Conservation (phyloP, 2,113 vertebrate species). For the Sinocyclocheilus grahami region DNA sequence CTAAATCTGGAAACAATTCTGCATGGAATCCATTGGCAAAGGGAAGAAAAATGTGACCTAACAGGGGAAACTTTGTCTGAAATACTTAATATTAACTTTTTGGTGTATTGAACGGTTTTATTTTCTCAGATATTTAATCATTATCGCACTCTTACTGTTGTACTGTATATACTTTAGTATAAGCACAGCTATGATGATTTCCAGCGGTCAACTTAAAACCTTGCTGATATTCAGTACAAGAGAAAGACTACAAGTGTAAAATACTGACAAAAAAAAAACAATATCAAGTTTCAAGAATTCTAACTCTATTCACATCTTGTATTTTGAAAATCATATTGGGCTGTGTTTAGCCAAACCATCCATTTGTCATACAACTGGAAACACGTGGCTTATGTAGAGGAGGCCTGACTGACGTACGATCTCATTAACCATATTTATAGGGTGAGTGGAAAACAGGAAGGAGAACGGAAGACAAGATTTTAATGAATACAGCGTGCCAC, state of each 20-base stretch:
- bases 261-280: not conserved
- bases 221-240: not conserved
- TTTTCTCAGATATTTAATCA: not conserved
- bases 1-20: too few relatives aligned
- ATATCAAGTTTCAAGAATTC: not conserved
- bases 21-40: too few relatives aligned
- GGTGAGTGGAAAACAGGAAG: conserved; percentile 58
- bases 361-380: not conserved
- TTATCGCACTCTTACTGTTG: not conserved
- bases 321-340: not conserved
- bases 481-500: conserved; percentile 53
- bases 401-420: not conserved
- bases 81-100: too few relatives aligned
- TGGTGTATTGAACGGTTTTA: not conserved
- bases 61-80: too few relatives aligned
- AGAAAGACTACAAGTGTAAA: not conserved
- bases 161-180: not conserved
- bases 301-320: not conserved
- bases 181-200: not conserved
- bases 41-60: too few relatives aligned
- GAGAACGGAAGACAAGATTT: conserved; percentile 34
- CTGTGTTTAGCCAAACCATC: not conserved
- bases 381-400: not conserved
- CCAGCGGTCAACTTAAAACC: not conserved
- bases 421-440: conserved; percentile 59